phyloP scores from a whole-genome alignment of 2,888 invertebrate species.

The Eupeodes latifasciatus region DNA sequence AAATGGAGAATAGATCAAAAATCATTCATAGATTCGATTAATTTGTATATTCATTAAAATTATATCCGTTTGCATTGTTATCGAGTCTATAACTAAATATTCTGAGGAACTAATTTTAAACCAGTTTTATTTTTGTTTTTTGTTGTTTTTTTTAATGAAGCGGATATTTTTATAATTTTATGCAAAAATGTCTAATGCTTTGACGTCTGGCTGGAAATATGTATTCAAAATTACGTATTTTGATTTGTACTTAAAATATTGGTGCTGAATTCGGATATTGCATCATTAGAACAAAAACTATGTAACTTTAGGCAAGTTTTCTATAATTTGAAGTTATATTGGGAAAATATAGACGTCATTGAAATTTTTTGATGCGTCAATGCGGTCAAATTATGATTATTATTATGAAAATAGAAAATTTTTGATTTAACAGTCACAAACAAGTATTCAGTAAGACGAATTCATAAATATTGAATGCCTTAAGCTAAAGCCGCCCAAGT shows the following conservation, averaged over 20 bases:
- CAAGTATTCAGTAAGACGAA: neutral
- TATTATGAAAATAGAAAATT: slow-evolving; percentile 25
- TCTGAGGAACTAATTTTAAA: neutral
- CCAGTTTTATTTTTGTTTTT: neutral
- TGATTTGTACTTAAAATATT: neutral
- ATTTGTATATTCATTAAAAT: neutral
- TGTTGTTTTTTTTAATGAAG: neutral
- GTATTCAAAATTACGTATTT: neutral
- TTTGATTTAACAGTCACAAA: slow-evolving; percentile 12
- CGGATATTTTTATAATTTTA: neutral
- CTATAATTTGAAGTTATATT: neutral
- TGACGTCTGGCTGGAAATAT: neutral
- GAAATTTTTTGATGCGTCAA: slow-evolving; percentile 45
- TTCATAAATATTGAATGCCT: neutral
- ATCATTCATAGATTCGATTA: neutral
- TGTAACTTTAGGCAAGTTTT: slow-evolving; percentile 15
- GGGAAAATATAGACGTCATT: slow-evolving; percentile 37
- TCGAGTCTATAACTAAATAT: neutral
- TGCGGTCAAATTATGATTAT: slow-evolving; percentile 30
- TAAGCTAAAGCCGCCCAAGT: neutral
- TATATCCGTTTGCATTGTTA: slow-evolving; percentile 14
- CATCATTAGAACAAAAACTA: slow-evolving; percentile 3
- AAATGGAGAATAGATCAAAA: neutral
- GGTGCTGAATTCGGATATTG: neutral
- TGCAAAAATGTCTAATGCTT: neutral